Percentiles rank a stretch among this genome's conserved stretches.
phyloP scores from a whole-genome alignment of 2,888 invertebrate genomes.

The Nineta flava region DNA sequence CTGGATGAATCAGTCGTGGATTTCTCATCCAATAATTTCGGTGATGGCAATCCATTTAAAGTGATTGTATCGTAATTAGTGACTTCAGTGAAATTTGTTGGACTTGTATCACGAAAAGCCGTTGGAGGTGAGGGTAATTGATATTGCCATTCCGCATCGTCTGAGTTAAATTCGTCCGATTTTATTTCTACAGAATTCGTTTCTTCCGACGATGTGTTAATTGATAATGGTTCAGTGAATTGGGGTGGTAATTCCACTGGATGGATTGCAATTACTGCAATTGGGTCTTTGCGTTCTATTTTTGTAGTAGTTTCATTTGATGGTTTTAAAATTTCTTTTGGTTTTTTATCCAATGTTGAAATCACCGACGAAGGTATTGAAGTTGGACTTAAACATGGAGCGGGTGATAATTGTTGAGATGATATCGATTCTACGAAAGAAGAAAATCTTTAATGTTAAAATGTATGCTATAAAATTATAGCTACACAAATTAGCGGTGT shows the following conservation, averaged over 20 bases:
- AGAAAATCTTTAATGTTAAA: too few species aligned
- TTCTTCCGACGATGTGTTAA: neutral
- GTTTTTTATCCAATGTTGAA: too few species aligned
- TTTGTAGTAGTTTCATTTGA: neutral
- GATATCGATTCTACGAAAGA: too few species aligned
- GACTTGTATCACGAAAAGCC: conserved; percentile 33
- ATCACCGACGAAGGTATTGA: too few species aligned
- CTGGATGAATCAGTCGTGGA: conserved; percentile 19
- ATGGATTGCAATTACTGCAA: conserved; percentile 13
- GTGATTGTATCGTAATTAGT: conserved; percentile 17
- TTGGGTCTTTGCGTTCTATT: conserved; percentile 9
- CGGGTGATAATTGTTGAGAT: too few species aligned
- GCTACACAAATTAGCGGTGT: too few species aligned
- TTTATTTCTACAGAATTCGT: neutral
- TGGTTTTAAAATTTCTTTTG: too few species aligned
- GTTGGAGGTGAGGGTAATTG: conserved; percentile 42
- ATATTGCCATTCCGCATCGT: conserved; percentile 33
- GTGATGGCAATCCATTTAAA: conserved; percentile 16
- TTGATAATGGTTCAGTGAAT: neutral
- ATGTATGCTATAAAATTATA: too few species aligned
- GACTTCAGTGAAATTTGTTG: conserved; percentile 17
- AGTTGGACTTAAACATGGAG: too few species aligned
- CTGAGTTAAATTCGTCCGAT: conserved; percentile 1
- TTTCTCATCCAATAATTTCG: conserved; percentile 26
- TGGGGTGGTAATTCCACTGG: neutral